phyloP scores from a whole-genome alignment of 2,797 vertebrate genomes.

The Sebastes umbrosus region DNA sequence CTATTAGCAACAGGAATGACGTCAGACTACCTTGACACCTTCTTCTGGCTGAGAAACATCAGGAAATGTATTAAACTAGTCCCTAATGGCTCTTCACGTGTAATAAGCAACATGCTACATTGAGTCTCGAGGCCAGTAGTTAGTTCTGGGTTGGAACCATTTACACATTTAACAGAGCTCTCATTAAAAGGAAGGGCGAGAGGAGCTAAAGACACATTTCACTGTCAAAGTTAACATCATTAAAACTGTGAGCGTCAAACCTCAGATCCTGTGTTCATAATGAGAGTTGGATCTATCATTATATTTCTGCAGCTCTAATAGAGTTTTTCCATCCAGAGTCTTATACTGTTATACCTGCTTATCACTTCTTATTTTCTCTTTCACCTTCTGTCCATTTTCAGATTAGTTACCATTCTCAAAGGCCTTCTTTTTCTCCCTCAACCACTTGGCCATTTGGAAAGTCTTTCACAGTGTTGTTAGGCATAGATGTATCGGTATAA shows the following conservation, averaged over 20 bases:
- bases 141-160: neutral
- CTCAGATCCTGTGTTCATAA: neutral
- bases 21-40: neutral
- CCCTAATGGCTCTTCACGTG: neutral
- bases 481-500: neutral
- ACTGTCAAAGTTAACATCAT: constrained; percentile 40
- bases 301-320: neutral
- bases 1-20: constrained; percentile 49
- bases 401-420: neutral
- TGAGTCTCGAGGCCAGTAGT: neutral
- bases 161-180: constrained; percentile 11
- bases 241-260: constrained; percentile 25
- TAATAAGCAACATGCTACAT: neutral
- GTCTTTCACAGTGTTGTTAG: neutral
- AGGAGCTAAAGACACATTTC: constrained; percentile 2
- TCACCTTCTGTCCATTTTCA: neutral
- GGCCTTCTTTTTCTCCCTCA: neutral
- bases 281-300: neutral
- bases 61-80: constrained; percentile 4
- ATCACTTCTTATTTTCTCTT: neutral
- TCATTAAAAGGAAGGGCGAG: constrained; percentile 25
- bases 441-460: neutral
- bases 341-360: neutral
- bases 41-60: neutral
- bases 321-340: neutral